Conservation (phyloP, 2,797 vertebrate species). For the Coluber constrictor region DNA sequence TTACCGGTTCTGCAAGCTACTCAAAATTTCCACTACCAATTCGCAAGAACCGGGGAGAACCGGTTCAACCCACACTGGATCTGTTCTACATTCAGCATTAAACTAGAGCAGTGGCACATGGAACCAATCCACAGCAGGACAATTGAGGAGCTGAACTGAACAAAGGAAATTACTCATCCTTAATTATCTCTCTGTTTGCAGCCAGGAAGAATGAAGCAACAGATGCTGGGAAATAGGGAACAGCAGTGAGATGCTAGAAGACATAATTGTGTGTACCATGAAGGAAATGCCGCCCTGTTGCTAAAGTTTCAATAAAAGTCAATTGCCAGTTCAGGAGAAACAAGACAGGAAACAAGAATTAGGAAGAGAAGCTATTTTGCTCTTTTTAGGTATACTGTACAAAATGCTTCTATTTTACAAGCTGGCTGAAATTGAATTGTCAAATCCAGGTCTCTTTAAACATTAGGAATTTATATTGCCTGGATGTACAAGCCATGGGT, state of each 20-base stretch:
- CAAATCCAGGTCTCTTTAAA: neutral
- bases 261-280: neutral
- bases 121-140: neutral
- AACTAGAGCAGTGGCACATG: neutral
- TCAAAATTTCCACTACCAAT: too few species aligned
- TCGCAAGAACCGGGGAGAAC: too few species aligned
- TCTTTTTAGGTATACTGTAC: neutral
- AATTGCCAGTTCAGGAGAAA: neutral
- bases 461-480: neutral
- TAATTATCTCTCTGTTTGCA: neutral
- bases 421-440: neutral
- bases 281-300: neutral
- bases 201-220: neutral
- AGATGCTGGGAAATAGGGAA: neutral
- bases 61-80: too few species aligned
- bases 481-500: neutral
- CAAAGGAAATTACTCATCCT: neutral
- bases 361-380: neutral
- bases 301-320: neutral
- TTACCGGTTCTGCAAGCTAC: too few species aligned
- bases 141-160: neutral
- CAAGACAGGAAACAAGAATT: neutral
- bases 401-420: neutral
- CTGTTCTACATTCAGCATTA: neutral
- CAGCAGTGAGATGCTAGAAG: neutral